Evolutionary conservation across 2,113 vertebrate species (phyloP), one percentile per base, ranked within the genome.

Genomic region (Rhabdornis inornatus): DNA sequence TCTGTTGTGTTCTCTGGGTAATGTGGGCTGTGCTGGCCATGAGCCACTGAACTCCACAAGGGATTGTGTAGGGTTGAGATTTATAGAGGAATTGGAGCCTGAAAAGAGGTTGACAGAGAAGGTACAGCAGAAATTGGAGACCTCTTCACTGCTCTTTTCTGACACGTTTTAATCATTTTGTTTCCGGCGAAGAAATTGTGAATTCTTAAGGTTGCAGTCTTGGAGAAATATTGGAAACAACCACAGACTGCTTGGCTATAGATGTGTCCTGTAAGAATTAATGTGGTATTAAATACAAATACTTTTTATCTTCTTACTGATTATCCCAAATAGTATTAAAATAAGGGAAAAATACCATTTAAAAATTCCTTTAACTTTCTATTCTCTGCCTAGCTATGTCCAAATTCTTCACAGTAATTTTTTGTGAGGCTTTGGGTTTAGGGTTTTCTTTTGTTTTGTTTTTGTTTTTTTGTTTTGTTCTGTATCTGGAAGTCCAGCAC

Each of bases 111-210:
- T 89, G 86, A 92, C 57, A 14, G 90, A 94, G 94, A 88, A 92
- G 83, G 65, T 85, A 50, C 83, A 78, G 60, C 83, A 89, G 65
- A 84, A 94, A 94, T 72, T 92, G 69, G 87, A 93, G 90, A 94
- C 87, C 95, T 94, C 94, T 92, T 91, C 24, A 2, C 57, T 84
- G 68, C 59, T 93, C 64, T 84, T n/a, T 70, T 81, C 80, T 93
- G 60, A 81, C 69, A 65, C 74, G 81, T 89, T n/a, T 92, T 88
- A 94, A 93, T 95, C 71, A 91, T 90, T 95, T 89, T 72, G 49
- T 87, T 94, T 95, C 89, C 1, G 0, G 74, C 24, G 61, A 82
- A 87, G 64, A 84, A 40, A 40, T 25, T 57, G 47, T 71, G 61
- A 55, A 31, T 93, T 79, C 68, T 66, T 90, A 42, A 74, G 35